Evolutionary conservation across 2,113 vertebrate species (phyloP).

Genomic region (Podarcis cretensis): DNA sequence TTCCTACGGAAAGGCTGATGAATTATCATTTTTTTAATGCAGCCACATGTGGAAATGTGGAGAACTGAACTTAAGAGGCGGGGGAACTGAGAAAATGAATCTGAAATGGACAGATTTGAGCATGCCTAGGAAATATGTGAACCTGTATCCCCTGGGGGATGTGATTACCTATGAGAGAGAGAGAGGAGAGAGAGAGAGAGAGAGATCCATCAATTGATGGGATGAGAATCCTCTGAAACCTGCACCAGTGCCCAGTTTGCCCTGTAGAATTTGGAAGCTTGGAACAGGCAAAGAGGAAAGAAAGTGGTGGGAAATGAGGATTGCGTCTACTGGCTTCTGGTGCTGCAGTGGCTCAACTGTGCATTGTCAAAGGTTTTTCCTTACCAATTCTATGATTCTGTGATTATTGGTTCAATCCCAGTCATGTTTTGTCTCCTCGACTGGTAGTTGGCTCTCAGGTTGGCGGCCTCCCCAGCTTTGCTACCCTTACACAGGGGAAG

Average conservation of each 20-base stretch:
- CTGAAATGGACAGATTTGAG: no score
- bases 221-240: background rate
- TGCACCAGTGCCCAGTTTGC: background rate
- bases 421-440: no score
- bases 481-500: no score
- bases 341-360: background rate
- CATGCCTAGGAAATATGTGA: background rate
- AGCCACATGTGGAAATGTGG: no score
- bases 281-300: background rate
- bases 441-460: no score
- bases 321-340: background rate
- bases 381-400: background rate
- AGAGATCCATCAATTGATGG: background rate
- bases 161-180: background rate
- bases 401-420: no score
- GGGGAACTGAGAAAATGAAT: no score
- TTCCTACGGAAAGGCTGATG: no score
- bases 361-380: background rate
- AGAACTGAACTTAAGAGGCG: no score
- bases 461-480: no score
- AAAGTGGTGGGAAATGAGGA: background rate
- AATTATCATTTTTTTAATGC: no score
- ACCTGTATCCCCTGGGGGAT: background rate
- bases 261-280: background rate
- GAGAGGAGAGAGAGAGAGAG: no score